A percentile compares a stretch with the other conserved stretches of the same genome.
Evolutionary conservation across 1,140 invertebrate species (phyloP).

Genomic region (Vollenhovia emeryi): DNA sequence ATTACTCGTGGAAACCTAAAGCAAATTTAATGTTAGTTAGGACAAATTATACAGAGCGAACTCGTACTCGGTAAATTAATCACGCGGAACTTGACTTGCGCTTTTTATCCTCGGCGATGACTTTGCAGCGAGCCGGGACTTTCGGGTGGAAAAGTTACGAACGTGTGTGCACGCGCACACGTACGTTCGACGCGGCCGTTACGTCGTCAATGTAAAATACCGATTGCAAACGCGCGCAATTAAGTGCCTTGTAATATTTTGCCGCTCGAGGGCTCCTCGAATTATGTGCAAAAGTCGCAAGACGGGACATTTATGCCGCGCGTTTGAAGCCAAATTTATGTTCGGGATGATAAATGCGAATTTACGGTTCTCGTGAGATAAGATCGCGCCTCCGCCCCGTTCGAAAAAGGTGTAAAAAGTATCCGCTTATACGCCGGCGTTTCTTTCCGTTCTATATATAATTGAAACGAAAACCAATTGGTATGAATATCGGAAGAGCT

Average conservation of each 20-base stretch:
- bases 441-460: neutral
- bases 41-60: neutral
- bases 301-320: neutral
- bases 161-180: neutral
- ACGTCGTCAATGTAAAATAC: neutral
- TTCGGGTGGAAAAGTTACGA: too few species aligned
- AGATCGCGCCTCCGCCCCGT: neutral
- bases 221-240: neutral
- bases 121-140: neutral
- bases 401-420: neutral
- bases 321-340: neutral
- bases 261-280: neutral
- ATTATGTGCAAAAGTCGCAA: neutral
- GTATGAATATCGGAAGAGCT: neutral
- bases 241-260: neutral
- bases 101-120: neutral
- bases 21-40: constrained; percentile 18
- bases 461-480: neutral
- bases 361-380: constrained; percentile 3
- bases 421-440: neutral
- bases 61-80: constrained; percentile 2
- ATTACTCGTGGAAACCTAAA: constrained; percentile 4
- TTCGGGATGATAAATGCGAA: neutral
- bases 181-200: neutral
- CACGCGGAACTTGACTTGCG: neutral